A percentile compares a stretch with the other conserved stretches of the same genome.
phyloP scores from a whole-genome alignment of 1,140 invertebrate species.

The Brachionus manjavacas region DNA sequence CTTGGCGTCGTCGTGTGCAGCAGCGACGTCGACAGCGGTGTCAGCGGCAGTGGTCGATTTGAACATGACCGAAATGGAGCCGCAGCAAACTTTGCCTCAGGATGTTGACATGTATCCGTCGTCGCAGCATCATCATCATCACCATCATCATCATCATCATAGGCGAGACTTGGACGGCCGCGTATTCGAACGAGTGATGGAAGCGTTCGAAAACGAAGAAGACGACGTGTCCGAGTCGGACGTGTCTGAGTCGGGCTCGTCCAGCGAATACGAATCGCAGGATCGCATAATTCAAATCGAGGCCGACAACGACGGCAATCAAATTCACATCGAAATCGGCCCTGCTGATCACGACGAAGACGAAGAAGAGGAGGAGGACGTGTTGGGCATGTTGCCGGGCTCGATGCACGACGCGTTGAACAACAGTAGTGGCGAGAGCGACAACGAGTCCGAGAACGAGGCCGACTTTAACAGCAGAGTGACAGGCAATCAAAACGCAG shows the following conservation, averaged over 20 bases:
- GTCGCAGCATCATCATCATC: background rate
- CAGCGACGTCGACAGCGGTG: background rate
- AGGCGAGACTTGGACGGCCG: constrained; percentile 15
- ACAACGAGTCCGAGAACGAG: constrained; percentile 39
- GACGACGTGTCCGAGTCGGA: background rate
- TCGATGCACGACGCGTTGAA: background rate
- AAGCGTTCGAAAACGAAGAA: constrained; percentile 25
- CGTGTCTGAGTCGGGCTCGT: background rate
- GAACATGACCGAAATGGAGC: constrained; percentile 42
- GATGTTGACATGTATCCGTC: constrained; percentile 31
- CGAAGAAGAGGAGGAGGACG: constrained; percentile 63
- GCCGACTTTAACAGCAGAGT: background rate
- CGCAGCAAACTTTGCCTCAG: constrained; percentile 36
- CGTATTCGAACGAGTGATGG: constrained; percentile 30
- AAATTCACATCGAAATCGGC: constrained; percentile 39
- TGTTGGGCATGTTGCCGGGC: constrained; percentile 46
- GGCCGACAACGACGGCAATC: constrained; percentile 19
- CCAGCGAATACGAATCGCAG: constrained; percentile 20
- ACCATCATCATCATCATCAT: constrained; percentile 7
- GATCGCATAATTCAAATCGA: constrained; percentile 40
- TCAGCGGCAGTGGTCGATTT: background rate
- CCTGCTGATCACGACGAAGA: constrained; percentile 20
- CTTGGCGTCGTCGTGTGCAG: too few relatives aligned
- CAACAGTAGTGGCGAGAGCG: constrained; percentile 43
- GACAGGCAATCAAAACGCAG: constrained; percentile 44